These are phyloP conservation scores for Ectemnius continuus DNA, from an alignment of 2,888 invertebrate genomes.

Conservation along the genomic window DNA sequence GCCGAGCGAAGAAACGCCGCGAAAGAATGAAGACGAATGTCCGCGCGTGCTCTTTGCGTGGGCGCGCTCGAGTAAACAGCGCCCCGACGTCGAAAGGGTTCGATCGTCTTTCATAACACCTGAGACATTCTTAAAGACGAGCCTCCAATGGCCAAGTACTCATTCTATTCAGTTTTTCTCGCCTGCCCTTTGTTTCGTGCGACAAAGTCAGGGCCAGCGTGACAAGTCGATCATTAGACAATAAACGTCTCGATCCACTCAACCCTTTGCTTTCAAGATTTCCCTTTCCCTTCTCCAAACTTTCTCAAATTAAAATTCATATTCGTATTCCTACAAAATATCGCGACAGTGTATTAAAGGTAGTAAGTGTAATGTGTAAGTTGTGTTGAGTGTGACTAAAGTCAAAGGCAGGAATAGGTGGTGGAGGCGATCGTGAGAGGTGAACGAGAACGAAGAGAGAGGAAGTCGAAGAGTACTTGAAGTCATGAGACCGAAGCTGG, in stretches of 20 bases:
- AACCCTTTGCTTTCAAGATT: too few species aligned
- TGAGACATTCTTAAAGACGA: too few species aligned
- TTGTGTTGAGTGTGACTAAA: not conserved
- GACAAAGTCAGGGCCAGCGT: too few species aligned
- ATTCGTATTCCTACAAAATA: too few species aligned
- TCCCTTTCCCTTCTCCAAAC: too few species aligned
- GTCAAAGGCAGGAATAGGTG: not conserved
- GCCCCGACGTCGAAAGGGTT: not conserved
- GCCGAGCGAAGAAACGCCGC: not conserved
- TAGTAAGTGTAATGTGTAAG: not conserved
- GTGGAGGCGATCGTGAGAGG: not conserved
- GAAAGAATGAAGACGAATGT: constrained; percentile 10
- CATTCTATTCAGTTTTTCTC: too few species aligned
- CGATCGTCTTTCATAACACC: too few species aligned
- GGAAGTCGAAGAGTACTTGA: constrained; percentile 61
- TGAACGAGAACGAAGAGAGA: constrained; percentile 30
- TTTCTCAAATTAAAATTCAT: too few species aligned
- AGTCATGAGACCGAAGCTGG: constrained; percentile 71
- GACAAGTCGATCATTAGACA: too few species aligned
- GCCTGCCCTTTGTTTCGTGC: too few species aligned
- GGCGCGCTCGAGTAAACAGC: not conserved
- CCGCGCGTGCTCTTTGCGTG: constrained; percentile 2
- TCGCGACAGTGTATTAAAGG: not conserved
- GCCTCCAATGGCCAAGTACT: too few species aligned
- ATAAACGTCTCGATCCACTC: too few species aligned